Evolutionary conservation across 2,888 invertebrate genomes (phyloP), one percentile per base, ranked within the genome.

Genomic region (Dione vanillae): DNA sequence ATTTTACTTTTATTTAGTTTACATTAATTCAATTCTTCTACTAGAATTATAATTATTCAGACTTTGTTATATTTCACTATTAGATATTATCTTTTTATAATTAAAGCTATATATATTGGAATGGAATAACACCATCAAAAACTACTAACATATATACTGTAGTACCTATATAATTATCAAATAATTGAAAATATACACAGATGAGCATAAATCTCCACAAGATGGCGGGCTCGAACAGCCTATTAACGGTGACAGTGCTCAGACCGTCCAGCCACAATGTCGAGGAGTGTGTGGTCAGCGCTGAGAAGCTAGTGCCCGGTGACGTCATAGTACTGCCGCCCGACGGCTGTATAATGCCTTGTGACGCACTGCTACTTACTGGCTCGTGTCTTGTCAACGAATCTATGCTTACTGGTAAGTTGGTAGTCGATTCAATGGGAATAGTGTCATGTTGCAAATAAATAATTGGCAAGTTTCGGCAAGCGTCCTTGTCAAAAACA

Each of bases 361-460:
- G 96, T 88, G 98, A 99, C 85, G 98, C 97, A 11, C 95, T 98
- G 75, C 92, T 99, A 37, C 92, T 98, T 27, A 96, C 96, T 27
- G 98, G 99, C 54, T 96, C 96, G 52, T 98, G 97, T 82, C 97
- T 98, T 78, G 97, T 99, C 70, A 98, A 99, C 84, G 98, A 99
- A 89, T 97, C 97, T 83, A 98, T 98, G 97, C 95, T 99, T 5
- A 98, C 98, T 74, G 98, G 97, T 96, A 84, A 80, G 79, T 54
- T 16, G 9, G 2, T n/a, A 14, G 20, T 12, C 8, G 20, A 9
- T 37, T 27, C 6, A 16, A 19, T 41, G 7, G 19, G 27, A 27
- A 2, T 54, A 54, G 10, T 49, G 19, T 45, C 45, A 12, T 9
- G 37, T 3, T 37, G 20, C 14, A 54, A 8, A 5, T 16, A 40